A percentile compares a stretch with the other conserved stretches of the same genome.
These are phyloP conservation scores for Porites divaricata DNA, from an alignment of 92 coral and sea anemone genomes.

Conservation along the genomic window DNA sequence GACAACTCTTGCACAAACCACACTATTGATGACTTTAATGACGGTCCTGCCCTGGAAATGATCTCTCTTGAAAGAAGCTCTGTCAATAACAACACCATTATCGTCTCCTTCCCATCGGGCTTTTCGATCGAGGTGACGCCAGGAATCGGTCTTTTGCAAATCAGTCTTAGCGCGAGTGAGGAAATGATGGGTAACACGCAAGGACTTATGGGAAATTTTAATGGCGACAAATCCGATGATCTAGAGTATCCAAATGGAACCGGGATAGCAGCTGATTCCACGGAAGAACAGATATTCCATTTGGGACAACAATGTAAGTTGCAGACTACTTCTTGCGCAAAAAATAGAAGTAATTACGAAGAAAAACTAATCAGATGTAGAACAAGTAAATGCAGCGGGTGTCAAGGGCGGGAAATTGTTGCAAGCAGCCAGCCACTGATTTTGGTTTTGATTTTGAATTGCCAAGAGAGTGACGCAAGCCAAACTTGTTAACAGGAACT, in stretches of 20 bases:
- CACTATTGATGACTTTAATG: slow-evolving; percentile 26
- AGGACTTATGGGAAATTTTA: slow-evolving; percentile 77
- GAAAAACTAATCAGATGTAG: background rate
- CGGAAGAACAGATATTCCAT: slow-evolving; percentile 67
- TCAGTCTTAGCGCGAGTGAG: slow-evolving; percentile 57
- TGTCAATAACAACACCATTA: slow-evolving; percentile 54
- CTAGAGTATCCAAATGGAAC: slow-evolving; percentile 76
- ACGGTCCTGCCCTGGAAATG: slow-evolving; percentile 12
- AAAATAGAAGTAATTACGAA: background rate
- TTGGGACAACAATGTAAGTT: slow-evolving; percentile 81
- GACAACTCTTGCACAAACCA: slow-evolving; percentile 39
- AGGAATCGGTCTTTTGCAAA: slow-evolving; percentile 67
- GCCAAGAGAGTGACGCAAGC: no score
- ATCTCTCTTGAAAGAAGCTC: slow-evolving; percentile 34
- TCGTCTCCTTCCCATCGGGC: slow-evolving; percentile 65
- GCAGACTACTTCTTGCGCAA: background rate
- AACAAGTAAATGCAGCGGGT: no score
- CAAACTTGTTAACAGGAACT: no score
- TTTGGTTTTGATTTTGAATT: no score
- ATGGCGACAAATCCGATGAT: slow-evolving; percentile 71
- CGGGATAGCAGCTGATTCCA: slow-evolving; percentile 31
- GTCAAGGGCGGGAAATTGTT: no score
- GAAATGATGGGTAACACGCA: slow-evolving; percentile 66
- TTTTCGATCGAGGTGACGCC: slow-evolving; percentile 70
- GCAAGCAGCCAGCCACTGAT: no score